Conservation (phyloP, 1,140 invertebrate species). For the Stratiolaelaps scimitus region DNA sequence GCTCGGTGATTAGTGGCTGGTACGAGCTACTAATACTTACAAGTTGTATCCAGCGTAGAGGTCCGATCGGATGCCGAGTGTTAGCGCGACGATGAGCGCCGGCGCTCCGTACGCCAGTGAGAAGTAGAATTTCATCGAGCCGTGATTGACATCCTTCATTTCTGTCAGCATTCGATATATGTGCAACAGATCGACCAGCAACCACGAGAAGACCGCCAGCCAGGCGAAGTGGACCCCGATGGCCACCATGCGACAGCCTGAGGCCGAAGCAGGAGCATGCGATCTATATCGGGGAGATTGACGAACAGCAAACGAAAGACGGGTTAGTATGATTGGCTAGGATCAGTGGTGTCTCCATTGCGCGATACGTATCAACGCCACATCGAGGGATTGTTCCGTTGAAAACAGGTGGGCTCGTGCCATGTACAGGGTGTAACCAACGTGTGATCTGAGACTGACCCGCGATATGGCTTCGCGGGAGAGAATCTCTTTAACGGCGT, state of each 20-base stretch:
- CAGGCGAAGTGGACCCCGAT: conserved; percentile 86
- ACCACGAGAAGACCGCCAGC: conserved; percentile 76
- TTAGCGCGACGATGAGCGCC: conserved; percentile 73
- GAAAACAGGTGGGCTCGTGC: too few relatives aligned
- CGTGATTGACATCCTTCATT: conserved; percentile 88
- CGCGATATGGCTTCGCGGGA: too few relatives aligned
- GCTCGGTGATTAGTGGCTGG: too few relatives aligned
- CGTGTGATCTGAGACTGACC: too few relatives aligned
- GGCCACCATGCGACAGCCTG: conserved; percentile 74
- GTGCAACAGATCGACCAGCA: conserved; percentile 77
- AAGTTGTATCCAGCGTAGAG: conserved; percentile 86
- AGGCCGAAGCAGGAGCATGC: conserved; percentile 43
- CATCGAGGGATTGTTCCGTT: too few relatives aligned
- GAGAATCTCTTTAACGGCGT: too few relatives aligned
- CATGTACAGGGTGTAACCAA: too few relatives aligned
- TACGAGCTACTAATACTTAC: too few relatives aligned
- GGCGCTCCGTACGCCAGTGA: conserved; percentile 88
- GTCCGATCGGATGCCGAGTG: conserved; percentile 81
- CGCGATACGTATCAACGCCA: too few relatives aligned
- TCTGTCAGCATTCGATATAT: conserved; percentile 87
- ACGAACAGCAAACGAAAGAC: background rate
- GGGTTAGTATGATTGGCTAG: background rate
- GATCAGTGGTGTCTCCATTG: background rate
- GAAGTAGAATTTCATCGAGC: conserved; percentile 83
- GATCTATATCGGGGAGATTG: background rate